Base-by-base conservation (phyloP, 2,888 invertebrate genomes). In the Meganola albula region DNA sequence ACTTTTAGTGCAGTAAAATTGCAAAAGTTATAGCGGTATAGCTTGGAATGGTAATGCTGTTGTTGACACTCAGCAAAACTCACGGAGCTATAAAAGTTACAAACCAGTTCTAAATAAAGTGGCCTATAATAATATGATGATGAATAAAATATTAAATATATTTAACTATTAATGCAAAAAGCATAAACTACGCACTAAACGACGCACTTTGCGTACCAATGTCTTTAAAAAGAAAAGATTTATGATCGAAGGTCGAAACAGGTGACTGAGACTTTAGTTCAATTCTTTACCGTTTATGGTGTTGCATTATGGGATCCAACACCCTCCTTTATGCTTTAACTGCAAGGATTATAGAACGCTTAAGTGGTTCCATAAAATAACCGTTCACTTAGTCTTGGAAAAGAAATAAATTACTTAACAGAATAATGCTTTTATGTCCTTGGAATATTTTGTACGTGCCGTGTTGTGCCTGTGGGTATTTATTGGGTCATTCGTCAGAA, bases 391-490 rank as follows among this genome's bases (percentile, higher is more conserved):
- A 63, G 67, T 79, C 80, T 78, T 78, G 74, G 74, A 78, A 74
- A 75, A 71, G 78, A 82, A 82, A 85, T 85, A 84, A 83, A 84
- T 85, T 84, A 83, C 79, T 77, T 77, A 77, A 82, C 77, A 76
- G 75, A 75, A 82, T 83, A 83, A 83, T 80, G 79, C 84, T 83
- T 83, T 82, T 79, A 83, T 77, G 72, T 70, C 72, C 64, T 49
- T 46, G 63, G 67, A 78, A 82, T 82, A 80, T 78, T 78, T 74
- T 73, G 82, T 76, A 76, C 83, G 83, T 83, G 83, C 82, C 77
- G 70, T 78, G 66, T 74, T 71, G 67, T 74, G 72, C 72, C 75
- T 77, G 70, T 73, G 76, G 74, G 82, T 83, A 83, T 83, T 85
- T 85, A 84, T 85, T 83, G 78, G 80, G 76, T 76, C 74, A 74